Percentiles rank a stretch among this genome's conserved stretches.
Conservation (phyloP, 2,797 vertebrate species). For the Cyclopterus lumpus region DNA sequence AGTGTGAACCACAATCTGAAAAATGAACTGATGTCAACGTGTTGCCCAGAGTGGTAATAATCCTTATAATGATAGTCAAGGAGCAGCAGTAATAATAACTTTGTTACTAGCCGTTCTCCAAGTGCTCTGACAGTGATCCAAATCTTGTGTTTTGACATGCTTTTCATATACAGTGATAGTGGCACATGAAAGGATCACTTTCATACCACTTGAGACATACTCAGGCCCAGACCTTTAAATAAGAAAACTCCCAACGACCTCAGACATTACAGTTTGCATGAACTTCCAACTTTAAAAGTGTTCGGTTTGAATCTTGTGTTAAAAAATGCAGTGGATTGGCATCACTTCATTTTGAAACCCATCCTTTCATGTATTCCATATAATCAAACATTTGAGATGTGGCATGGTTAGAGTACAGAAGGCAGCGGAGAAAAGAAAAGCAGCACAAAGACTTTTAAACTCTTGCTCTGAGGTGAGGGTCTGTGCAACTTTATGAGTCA, state of each 20-base stretch:
- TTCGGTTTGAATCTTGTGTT: constrained; percentile 38
- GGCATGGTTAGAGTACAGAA: constrained; percentile 5
- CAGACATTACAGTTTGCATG: constrained; percentile 56
- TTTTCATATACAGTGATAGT: constrained; percentile 30
- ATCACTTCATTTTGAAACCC: constrained; percentile 28
- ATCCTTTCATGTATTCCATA: constrained; percentile 38
- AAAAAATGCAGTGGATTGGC: constrained; percentile 25
- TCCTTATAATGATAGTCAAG: constrained; percentile 70
- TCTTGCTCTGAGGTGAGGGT: constrained; percentile 32
- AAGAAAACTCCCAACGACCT: constrained; percentile 56
- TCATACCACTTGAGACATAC: constrained; percentile 64
- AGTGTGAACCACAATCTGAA: constrained; percentile 73
- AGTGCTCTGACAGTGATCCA: constrained; percentile 66
- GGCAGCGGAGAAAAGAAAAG: constrained; percentile 28
- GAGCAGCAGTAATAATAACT: constrained; percentile 63
- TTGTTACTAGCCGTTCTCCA: constrained; percentile 47
- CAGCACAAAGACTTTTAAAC: constrained; percentile 54
- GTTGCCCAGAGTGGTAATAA: constrained; percentile 67
- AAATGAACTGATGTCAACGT: constrained; percentile 75
- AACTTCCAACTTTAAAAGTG: constrained; percentile 38
- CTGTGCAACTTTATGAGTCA: constrained; percentile 42
- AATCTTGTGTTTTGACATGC: constrained; percentile 35
- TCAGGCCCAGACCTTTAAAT: constrained; percentile 67
- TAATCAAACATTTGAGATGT: constrained; percentile 30
- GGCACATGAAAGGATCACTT: constrained; percentile 47